phyloP scores from a whole-genome alignment of 2,888 invertebrate species.

The Stomorhina lunata region DNA sequence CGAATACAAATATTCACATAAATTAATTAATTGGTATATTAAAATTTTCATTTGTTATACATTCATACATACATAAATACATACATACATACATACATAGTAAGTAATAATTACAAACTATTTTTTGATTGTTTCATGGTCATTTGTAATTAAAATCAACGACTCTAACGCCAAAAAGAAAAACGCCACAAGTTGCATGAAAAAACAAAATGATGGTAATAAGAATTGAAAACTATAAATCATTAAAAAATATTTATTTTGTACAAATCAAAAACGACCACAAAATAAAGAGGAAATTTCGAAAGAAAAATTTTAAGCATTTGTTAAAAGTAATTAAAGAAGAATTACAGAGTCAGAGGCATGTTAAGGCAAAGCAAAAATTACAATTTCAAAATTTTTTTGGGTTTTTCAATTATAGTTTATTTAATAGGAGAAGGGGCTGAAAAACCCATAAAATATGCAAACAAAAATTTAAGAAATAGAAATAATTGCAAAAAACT shows the following conservation, averaged over 20 bases:
- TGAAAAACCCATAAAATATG: neutral
- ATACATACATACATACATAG: neutral
- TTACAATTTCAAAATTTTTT: neutral
- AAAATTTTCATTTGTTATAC: no score
- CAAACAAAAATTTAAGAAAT: neutral
- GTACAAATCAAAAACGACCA: no score
- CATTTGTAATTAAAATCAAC: constrained; percentile 37
- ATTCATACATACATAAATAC: neutral
- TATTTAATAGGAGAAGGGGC: neutral
- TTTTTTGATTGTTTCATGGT: constrained; percentile 46
- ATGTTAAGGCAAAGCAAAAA: neutral
- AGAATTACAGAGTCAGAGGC: constrained; percentile 4
- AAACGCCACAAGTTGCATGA: constrained; percentile 36
- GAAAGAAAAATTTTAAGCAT: neutral
- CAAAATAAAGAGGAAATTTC: neutral
- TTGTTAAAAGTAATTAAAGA: constrained; percentile 17
- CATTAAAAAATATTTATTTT: neutral
- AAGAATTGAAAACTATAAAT: constrained; percentile 29
- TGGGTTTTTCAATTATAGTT: neutral
- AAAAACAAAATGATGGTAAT: constrained; percentile 36
- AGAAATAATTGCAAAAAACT: constrained; percentile 29
- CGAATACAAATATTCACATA: no score
- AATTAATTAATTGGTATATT: no score
- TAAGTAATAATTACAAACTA: constrained; percentile 15
- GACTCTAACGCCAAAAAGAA: neutral